Evolutionary conservation across 1,140 invertebrate species (phyloP), one percentile per base, ranked within the genome.

Genomic region (Drosophila dunni): DNA sequence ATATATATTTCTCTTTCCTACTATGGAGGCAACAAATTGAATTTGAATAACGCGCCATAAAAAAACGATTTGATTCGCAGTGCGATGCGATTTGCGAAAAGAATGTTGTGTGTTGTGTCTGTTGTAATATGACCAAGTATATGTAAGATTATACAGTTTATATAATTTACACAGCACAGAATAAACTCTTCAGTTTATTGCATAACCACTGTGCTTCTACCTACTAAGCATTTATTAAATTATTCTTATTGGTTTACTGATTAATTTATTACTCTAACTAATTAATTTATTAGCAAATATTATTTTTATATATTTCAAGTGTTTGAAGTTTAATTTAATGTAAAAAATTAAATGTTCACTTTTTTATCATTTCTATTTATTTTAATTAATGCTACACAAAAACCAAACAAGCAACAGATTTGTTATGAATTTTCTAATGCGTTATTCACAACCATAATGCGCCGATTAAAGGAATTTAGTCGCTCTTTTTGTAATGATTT

Each of bases 31-130:
- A 73, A 67, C 71, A 69, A 74, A 74, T 74, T 74, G 65, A 74
- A 74, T 74, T 69, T 69, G 58, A 61, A 74, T 74, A 74, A 69
- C 40, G 66, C 71, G 36, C 58, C 44, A 70, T 70, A 75, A 69
- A 74, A 74, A 74, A 50, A 42, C 58, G 33, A 17, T 74, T 62
- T 70, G 17, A 34, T 34, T 20, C 36, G 44, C 64, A 56, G 29
- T 48, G 29, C 44, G 48, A 42, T 57, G 50, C 65, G 36, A 74
- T 68, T 62, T 68, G 42, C 34, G 13, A 53, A 29, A 53, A 53
- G 29, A 53, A 53, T 36, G 50, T 53, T 53, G 50, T 53, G 13
- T 36, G 33, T 36, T 36, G 3, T 48, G 44, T 17, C 4, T 38
- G 3, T 38, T 10, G 36, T 10, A 40, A 50, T 50, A 29, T 50